phyloP scores from a whole-genome alignment of 2,888 invertebrate species.

The Mimumesa dahlbomi region DNA sequence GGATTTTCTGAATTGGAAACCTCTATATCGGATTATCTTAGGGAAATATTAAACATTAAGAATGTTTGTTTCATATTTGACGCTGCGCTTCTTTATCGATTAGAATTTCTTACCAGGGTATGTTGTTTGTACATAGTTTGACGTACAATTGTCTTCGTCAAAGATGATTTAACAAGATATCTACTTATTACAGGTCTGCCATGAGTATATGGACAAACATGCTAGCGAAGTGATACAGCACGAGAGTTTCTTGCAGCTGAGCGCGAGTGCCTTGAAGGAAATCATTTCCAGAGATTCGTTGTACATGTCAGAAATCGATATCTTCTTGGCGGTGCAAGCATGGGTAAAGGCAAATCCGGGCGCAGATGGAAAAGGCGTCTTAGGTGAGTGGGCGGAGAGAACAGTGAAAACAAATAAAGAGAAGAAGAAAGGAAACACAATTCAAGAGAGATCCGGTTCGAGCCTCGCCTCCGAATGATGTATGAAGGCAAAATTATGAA shows the following conservation, averaged over 20 bases:
- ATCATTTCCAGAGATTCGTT: constrained; percentile 96
- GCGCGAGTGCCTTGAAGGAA: constrained; percentile 91
- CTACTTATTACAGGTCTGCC: constrained; percentile 85
- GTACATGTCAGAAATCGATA: constrained; percentile 97
- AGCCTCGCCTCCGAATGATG: neutral
- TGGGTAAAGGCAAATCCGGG: constrained; percentile 93
- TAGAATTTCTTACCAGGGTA: constrained; percentile 82
- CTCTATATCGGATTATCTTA: constrained; percentile 95
- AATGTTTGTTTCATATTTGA: constrained; percentile 98
- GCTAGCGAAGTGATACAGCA: constrained; percentile 92
- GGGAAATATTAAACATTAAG: constrained; percentile 91
- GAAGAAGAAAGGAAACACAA: neutral
- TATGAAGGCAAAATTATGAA: neutral
- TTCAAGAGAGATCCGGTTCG: neutral
- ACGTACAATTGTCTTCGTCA: too few relatives aligned
- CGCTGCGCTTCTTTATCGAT: constrained; percentile 89
- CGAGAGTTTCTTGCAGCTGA: constrained; percentile 91
- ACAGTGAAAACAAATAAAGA: constrained; percentile 1
- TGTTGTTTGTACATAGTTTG: neutral
- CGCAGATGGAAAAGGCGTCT: constrained; percentile 77
- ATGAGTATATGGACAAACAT: constrained; percentile 94
- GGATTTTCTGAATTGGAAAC: constrained; percentile 95
- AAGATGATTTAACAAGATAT: too few relatives aligned
- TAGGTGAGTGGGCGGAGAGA: constrained; percentile 63
- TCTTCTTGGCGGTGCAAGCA: constrained; percentile 92